Evolutionary conservation across 64 coral and sea anemone species (phyloP), one percentile per base, ranked within the genome.

Genomic region (Catalaphyllia jardinei): DNA sequence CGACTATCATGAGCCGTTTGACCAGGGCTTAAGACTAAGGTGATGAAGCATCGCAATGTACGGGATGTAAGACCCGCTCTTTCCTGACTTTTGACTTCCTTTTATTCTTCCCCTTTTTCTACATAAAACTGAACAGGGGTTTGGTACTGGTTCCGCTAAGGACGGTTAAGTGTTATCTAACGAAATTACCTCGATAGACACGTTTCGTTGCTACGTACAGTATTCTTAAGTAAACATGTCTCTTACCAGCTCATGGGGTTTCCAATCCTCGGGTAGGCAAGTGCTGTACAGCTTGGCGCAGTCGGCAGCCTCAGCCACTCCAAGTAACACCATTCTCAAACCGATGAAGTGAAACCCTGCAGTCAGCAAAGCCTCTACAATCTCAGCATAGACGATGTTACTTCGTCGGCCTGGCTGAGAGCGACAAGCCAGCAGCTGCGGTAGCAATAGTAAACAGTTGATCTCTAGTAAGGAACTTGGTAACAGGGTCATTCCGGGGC

Each of bases 401-500:
- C 6, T 17, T 62, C 63, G 63, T 83, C 81, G 25, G 76, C 91
- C 3, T 72, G 83, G 76, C 80, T 82, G 72, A 69, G 76, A 25
- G 25, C 78, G 72, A 28, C 55, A 51, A 20, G 31, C 78, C 49
- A 97, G 30, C 69, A 91, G 88, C 29, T 87, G 55, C 0, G 95
- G 95, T 11, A 83, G 71, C 12, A 97, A 89, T 25, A 97, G 82
- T 18, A 97, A 77, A 63, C 95, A 97, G 72, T 97, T 97, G 52
- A 97, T 86, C 77, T 97, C 95, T 10, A 97, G 63, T 28, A 97
- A 77, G 14, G 95, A 97, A n/a, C 86, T 89, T 31, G 95, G 88
- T 0, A 97, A 73, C 10, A 90, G 72, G 6, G 71, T 76, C 71
- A 76, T 75, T 30, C 85, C 74, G 22, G 77, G 78, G 81, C 67